Percentiles rank a stretch among this genome's conserved stretches.
phyloP scores from a whole-genome alignment of 2,113 vertebrate species.

The Philantomba maxwellii region DNA sequence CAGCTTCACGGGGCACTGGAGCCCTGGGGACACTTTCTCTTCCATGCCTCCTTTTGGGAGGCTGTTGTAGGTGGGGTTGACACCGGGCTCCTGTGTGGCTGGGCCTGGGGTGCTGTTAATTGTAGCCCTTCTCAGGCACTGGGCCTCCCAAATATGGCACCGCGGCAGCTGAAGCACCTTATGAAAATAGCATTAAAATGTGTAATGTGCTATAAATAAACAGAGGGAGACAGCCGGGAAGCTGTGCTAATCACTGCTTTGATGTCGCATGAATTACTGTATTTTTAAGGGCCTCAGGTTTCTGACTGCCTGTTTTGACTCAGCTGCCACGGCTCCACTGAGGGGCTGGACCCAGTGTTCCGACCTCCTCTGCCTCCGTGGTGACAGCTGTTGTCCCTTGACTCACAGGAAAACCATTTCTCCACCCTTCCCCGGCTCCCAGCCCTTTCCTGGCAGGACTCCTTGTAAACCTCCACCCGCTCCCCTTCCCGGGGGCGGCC shows the following conservation, averaged over 20 bases:
- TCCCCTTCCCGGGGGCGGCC: background rate
- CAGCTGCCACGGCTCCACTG: slow-evolving; percentile 39
- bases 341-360: background rate
- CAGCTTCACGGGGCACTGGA: background rate
- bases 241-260: slow-evolving; percentile 76
- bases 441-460: slow-evolving; percentile 25
- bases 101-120: background rate
- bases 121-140: background rate
- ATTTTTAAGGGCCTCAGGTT: slow-evolving; percentile 50
- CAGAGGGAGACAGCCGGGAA: slow-evolving; percentile 74
- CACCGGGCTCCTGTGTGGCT: rapidly evolving
- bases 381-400: slow-evolving; percentile 69
- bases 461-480: background rate
- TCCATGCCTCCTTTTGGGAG: background rate
- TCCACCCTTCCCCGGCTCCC: background rate
- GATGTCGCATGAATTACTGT: slow-evolving; percentile 74
- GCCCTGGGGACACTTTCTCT: rapidly evolving
- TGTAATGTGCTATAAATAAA: slow-evolving; percentile 77
- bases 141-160: slow-evolving; percentile 63
- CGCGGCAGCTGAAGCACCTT: slow-evolving; percentile 61
- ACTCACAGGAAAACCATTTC: slow-evolving; percentile 65
- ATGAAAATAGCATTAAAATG: slow-evolving; percentile 69
- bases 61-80: background rate
- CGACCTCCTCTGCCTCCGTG: slow-evolving; percentile 26
- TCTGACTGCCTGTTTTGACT: slow-evolving; percentile 71